These are phyloP conservation scores for Achlya flavicornis DNA, from an alignment of 2,888 invertebrate species.

Conservation along the genomic window DNA sequence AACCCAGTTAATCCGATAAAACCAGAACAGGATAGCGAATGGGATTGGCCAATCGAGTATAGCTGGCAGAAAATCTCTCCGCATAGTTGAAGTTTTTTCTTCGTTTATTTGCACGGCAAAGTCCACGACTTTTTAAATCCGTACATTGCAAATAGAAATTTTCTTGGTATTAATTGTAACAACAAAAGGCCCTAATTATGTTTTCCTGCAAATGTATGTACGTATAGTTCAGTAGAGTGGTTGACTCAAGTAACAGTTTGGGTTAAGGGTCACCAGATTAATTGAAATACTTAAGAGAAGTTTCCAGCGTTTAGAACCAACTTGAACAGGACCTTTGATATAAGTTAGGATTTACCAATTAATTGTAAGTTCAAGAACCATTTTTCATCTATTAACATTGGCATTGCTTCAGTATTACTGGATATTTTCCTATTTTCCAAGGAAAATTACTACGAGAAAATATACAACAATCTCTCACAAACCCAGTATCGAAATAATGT, in stretches of 20 bases:
- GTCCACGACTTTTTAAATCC: not conserved
- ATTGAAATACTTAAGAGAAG: conserved; percentile 13
- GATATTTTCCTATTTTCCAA: too few relatives aligned
- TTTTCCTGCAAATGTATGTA: not conserved
- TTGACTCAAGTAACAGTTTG: conserved; percentile 11
- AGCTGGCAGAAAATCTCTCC: not conserved
- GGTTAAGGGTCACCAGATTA: conserved; percentile 11
- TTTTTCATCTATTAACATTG: not conserved
- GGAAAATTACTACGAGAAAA: not conserved
- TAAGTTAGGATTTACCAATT: not conserved
- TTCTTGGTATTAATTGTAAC: not conserved
- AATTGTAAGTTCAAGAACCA: not conserved
- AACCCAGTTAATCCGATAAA: not conserved
- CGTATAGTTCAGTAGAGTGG: not conserved
- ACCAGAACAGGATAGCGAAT: not conserved
- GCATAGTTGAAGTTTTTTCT: not conserved
- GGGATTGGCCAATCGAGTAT: not conserved
- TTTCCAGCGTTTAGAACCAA: conserved; percentile 7
- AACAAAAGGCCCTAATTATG: not conserved
- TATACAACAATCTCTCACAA: too few relatives aligned
- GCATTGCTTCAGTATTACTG: too few relatives aligned
- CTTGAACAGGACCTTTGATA: conserved; percentile 1
- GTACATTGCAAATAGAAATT: not conserved
- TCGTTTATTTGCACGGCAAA: conserved; percentile 1
- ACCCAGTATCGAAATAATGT: not conserved